Base-by-base conservation (phyloP, 2,113 vertebrate species). In the Corydoras maculifer region DNA sequence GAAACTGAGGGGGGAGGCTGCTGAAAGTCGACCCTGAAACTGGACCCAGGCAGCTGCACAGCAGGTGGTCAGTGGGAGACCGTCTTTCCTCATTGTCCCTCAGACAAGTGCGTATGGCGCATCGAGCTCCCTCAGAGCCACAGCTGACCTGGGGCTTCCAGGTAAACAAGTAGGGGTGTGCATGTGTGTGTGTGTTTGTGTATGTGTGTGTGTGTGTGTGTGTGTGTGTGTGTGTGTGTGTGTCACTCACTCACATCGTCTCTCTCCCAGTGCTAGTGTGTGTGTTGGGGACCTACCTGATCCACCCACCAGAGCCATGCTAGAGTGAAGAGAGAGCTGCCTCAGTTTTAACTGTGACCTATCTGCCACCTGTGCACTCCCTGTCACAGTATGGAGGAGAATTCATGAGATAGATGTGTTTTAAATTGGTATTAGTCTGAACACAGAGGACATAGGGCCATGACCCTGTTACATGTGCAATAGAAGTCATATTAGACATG, bases 1-100 rank as follows among this genome's bases (percentile, higher is more conserved):
- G 64, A 25, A 68, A 62, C 51, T 54, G 62, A 63, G 62, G 65
- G 77, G 72, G 69, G 66, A 48, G 54, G 57, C 30, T 48, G 32
- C 68, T 76, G 83, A 86, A 85, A 82, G 76, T 70, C 14, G 79
- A 86, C 80, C 79, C 85, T 88, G 88, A 89, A 90, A 89, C 70
- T 79, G 80, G 84, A 89, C 83, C 84, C 88, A 81, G 82, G 81
- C 89, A 88, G 88, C 89, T 89, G 88, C 83, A 65, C 83, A 87
- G 86, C 89, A 90, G 89, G 89, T 90, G 89, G 87, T 81, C 79
- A 80, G 78, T 89, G 85, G 84, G 81, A 86, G 84, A 81, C 85
- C 81, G 77, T 85, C 82, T 84, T 81, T 84, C 84, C 74, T 88
- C 83, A 87, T 87, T 88, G 85, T 88, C 77, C 72, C 74, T 77